A percentile compares a stretch with the other conserved stretches of the same genome.
phyloP scores from a whole-genome alignment of 1,140 invertebrate genomes.

The Coptotermes formosanus region DNA sequence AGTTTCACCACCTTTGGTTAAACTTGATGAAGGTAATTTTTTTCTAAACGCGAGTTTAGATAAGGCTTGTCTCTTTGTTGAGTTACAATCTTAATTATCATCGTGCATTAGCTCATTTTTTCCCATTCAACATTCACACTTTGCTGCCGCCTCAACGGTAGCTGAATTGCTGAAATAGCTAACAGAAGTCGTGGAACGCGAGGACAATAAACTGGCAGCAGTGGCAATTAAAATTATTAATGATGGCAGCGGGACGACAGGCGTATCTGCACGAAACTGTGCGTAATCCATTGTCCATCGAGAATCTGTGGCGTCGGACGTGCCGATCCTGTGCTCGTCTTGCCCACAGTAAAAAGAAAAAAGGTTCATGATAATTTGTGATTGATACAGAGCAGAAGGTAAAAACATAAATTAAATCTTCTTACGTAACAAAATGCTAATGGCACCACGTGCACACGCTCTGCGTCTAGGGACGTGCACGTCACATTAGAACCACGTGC shows the following conservation, averaged over 20 bases:
- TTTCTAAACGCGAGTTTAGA: neutral
- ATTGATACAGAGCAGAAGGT: neutral
- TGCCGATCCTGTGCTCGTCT: neutral
- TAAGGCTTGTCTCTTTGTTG: neutral
- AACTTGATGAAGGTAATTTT: constrained; percentile 17
- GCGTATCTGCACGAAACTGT: neutral
- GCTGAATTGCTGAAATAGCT: neutral
- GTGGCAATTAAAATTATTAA: neutral
- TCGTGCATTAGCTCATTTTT: constrained; percentile 7
- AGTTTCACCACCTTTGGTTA: constrained; percentile 13
- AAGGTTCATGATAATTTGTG: neutral
- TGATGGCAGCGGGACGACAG: neutral
- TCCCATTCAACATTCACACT: constrained; percentile 10
- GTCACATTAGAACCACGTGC: no score
- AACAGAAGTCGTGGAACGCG: neutral
- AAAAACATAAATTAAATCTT: neutral
- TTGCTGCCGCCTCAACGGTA: neutral
- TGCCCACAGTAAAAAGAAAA: neutral
- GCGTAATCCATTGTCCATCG: neutral
- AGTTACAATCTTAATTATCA: constrained; percentile 6
- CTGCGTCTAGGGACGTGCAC: no score
- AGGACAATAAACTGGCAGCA: neutral
- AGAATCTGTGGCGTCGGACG: neutral
- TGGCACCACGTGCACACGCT: neutral
- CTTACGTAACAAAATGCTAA: neutral